A percentile compares a stretch with the other conserved stretches of the same genome.
Conservation (phyloP, 2,888 invertebrate species). For the Galeopsomyia nigrocyanea region DNA sequence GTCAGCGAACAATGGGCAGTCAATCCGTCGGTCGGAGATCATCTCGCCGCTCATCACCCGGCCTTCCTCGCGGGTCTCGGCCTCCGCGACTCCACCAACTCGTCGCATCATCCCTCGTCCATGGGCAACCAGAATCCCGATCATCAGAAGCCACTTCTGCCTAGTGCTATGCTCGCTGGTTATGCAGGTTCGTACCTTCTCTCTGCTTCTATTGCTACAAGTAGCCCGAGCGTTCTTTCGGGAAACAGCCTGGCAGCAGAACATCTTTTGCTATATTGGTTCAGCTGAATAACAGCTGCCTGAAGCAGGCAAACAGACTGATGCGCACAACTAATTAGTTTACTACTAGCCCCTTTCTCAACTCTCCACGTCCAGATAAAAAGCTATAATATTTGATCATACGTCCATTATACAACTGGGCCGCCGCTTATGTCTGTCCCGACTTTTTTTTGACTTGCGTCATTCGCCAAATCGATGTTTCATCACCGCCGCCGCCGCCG, state of each 20-base stretch:
- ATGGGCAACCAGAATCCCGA: slow-evolving; percentile 67
- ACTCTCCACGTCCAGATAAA: too few relatives aligned
- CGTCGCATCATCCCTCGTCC: slow-evolving; percentile 64
- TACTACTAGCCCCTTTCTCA: too few relatives aligned
- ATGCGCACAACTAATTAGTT: too few relatives aligned
- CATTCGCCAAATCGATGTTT: slow-evolving; percentile 21
- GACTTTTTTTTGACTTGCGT: neutral
- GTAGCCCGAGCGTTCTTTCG: neutral
- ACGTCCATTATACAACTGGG: too few relatives aligned
- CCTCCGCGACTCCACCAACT: slow-evolving; percentile 63
- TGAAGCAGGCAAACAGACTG: too few relatives aligned
- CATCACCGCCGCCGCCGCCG: slow-evolving; percentile 14
- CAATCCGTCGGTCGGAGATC: slow-evolving; percentile 66
- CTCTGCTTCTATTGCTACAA: neutral
- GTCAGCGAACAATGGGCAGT: slow-evolving; percentile 71
- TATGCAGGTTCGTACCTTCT: slow-evolving; percentile 66
- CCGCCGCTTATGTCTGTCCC: neutral
- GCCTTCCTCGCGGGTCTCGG: slow-evolving; percentile 70
- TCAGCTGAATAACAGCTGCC: too few relatives aligned
- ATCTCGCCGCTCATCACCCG: slow-evolving; percentile 71
- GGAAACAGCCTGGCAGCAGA: neutral
- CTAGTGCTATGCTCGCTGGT: slow-evolving; percentile 72
- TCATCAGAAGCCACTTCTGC: slow-evolving; percentile 72
- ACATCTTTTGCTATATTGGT: too few relatives aligned
- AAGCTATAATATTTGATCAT: too few relatives aligned